Evolutionary conservation across 1,140 invertebrate genomes (phyloP), one percentile per base, ranked within the genome.

Genomic region (Bradysia coprophila): DNA sequence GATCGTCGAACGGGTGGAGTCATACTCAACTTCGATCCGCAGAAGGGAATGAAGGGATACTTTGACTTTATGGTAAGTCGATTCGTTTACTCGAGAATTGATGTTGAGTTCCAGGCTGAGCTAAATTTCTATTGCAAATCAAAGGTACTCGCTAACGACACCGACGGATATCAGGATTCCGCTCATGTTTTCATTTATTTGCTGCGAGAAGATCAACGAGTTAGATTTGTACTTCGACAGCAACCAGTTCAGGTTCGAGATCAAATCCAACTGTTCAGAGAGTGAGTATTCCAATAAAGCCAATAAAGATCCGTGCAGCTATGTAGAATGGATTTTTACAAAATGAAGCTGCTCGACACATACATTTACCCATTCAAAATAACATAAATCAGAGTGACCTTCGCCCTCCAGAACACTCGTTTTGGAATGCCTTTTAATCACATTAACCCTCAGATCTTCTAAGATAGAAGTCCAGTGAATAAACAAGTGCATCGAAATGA

Each of bases 41-140:
- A 94, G 54, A 83, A 84, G 51, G 82, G 84, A 40, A 94, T 95
- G 91, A 93, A 93, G 59, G 92, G 92, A 40, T 94, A 94, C 58
- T 95, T 95, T 61, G 83, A 91, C 56, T 92, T 95, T 52, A 78
- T 80, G 68, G 78, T 82, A 54, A 48, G 50, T 44, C 40, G 44
- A 46, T 42, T 11, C 10, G 6, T 37, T n/a, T n/a, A n/a, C n/a
- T n/a, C n/a, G n/a, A n/a, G n/a, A n/a, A n/a, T n/a, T n/a, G n/a
- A n/a, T 32, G 9, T 9, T 32, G 28, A 32, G 28, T 32, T 32
- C n/a, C 28, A 19, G 23, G 15, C 20, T 19, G n/a, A n/a, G n/a
- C 31, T n/a, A n/a, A n/a, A n/a, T n/a, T n/a, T n/a, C n/a, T n/a
- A n/a, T n/a, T n/a, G n/a, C n/a, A n/a, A n/a, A n/a, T n/a, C n/a